Percentiles rank a stretch among this genome's conserved stretches.
Conservation (phyloP, 2,113 vertebrate genomes). For the Dasyornis broadbenti region DNA sequence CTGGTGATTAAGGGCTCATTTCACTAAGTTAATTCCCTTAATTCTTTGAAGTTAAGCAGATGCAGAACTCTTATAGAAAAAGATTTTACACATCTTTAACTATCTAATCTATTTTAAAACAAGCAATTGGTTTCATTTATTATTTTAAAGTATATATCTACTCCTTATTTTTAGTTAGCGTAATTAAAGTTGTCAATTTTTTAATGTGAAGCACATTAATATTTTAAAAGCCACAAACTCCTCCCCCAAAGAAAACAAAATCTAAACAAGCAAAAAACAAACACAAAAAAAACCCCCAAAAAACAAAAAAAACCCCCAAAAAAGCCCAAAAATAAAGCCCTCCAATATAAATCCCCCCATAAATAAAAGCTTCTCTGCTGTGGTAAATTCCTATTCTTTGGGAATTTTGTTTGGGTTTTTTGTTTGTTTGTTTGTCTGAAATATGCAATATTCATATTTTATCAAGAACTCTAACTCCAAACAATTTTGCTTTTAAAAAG, state of each 20-base stretch:
- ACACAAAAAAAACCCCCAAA: too few species aligned
- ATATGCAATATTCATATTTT: background rate
- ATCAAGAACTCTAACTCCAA: background rate
- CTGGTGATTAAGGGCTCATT: constrained; percentile 1
- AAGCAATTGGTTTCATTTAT: background rate
- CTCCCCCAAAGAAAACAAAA: background rate
- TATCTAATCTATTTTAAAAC: background rate
- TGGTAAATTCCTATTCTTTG: background rate
- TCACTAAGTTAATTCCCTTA: background rate
- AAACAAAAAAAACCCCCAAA: too few species aligned
- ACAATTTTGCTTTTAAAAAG: background rate
- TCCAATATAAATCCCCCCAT: background rate
- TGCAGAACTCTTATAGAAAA: background rate
- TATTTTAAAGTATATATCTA: background rate
- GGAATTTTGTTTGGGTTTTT: background rate
- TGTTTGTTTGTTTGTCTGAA: background rate
- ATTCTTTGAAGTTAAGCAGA: constrained; percentile 15
- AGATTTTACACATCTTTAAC: constrained; percentile 13
- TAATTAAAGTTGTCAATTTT: background rate
- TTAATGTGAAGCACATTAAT: background rate
- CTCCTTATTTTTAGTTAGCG: background rate
- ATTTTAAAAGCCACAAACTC: background rate
- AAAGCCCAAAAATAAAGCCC: too few species aligned
- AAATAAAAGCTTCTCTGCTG: background rate
- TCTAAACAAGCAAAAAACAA: background rate